Base-by-base conservation (phyloP, 2,888 invertebrate genomes). In the Sinotaia quadrata region DNA sequence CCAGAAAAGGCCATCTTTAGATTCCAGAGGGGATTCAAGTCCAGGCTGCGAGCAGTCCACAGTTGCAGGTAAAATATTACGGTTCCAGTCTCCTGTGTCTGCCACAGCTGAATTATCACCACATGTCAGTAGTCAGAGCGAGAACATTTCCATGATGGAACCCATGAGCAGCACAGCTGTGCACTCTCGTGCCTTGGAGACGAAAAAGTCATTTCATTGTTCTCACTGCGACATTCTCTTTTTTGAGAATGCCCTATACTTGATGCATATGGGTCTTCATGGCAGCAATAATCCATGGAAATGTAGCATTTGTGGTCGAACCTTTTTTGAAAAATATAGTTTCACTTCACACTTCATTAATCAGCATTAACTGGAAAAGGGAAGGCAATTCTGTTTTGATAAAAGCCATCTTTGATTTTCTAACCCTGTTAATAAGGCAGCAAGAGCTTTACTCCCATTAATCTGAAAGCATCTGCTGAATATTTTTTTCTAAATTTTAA, bases 191-290 rank as follows among this genome's bases (percentile, higher is more conserved):
- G 31, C 54, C 5, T 61, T 44, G 24, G 72, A 75, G 58, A 75
- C 74, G 1, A 68, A 59, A 47, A 49, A 60, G 27, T 56, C 79
- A 24, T 74, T 77, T 34, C 75, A 80, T 73, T 97, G 97, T 89
- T 91, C 93, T 31, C 95, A 73, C 57, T 98, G 97, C 89, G 94
- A 95, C 81, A 96, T 98, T 84, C 93, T 94, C 60, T 98, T 97
- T 90, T 96, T 95, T 52, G 97, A 98, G 89, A 95, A 95, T 86
- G 97, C 97, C 0, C 91, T 97, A 68, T 97, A 96, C 90, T 95
- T 97, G 90, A 91, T 98, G 79, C 97, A 98, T 91, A 96, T 97
- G 90, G 97, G 97, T 79, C 95, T 97, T 89, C 97, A 98, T 90
- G 96, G 96, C 79, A 95, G 95, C 88, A 93, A 94, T 75, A 96